Evolutionary conservation across 2,797 vertebrate species (phyloP), one percentile per base, ranked within the genome.

Genomic region (Enteromius trimaculatus): DNA sequence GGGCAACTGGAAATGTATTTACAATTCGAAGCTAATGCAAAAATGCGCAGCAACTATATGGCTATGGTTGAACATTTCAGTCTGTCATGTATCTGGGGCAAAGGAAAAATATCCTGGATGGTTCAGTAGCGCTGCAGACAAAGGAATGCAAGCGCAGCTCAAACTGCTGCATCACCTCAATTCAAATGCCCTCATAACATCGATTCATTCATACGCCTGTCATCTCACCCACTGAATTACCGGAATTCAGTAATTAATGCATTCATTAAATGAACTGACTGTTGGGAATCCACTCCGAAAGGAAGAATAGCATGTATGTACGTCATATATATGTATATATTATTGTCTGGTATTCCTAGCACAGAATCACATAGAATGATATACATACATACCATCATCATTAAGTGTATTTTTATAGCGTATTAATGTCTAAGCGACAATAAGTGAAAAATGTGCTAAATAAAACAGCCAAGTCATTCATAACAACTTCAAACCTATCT

Each of bases 141-240:
- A 94, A 93, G 93, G 88, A 87, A 81, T 87, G 88, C 42, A 66
- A 26, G 69, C 42, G 55, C 68, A 77, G 77, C 78, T 82, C 76
- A 88, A 90, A 90, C 87, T 93, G 94, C 93, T 94, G 93, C 79
- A 92, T 95, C 93, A 94, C 92, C 83, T 88, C 89, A 84, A 88
- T 82, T 70, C 49, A 77, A 87, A 86, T 80, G 58, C 80, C 39
- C 85, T 83, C 64, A 34, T 77, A 76, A 76, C 81, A 44, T 44
- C 17, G 75, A 78, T 71, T 71, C 75, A 71, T 71, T 71, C 66
- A 77, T 9, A 37, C 58, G n/a, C 51, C 31, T 23, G 74, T 77
- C 62, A 69, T 0, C 81, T 47, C 49, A 39, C 62, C 17, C 10
- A 3, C n/a, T 65, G 5, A 17, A 53, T 53, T 64, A 47, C 23